Conservation (phyloP, 1,140 invertebrate genomes). For the Drosophila littoralis region DNA sequence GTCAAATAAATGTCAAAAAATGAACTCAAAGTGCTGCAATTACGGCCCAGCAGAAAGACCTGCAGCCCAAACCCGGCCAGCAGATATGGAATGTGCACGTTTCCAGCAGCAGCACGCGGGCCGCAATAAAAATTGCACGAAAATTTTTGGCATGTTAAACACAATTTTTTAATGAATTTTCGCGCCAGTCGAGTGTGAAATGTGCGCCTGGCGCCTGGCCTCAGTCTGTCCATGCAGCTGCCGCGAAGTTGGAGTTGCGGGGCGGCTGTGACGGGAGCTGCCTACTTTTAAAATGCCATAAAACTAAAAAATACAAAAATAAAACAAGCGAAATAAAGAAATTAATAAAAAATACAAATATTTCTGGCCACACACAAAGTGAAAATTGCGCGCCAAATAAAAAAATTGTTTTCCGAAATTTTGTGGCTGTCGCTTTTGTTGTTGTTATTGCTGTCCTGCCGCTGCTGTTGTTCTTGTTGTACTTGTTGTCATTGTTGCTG, state of each 20-base stretch:
- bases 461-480: conserved; percentile 26
- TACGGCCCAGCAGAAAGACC: conserved; percentile 38
- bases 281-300: conserved; percentile 73
- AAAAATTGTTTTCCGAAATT: conserved; percentile 74
- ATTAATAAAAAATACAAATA: conserved; percentile 47
- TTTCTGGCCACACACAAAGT: conserved; percentile 56
- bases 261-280: conserved; percentile 35
- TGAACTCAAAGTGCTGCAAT: conserved; percentile 61
- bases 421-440: conserved; percentile 46
- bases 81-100: conserved; percentile 45
- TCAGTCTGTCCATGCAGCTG: background rate
- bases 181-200: conserved; percentile 79
- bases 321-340: conserved; percentile 33
- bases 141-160: conserved; percentile 76
- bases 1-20: conserved; percentile 80
- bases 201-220: conserved; percentile 32
- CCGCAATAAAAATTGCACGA: conserved; percentile 63
- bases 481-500: conserved; percentile 15
- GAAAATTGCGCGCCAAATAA: conserved; percentile 51
- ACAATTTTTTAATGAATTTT: conserved; percentile 83
- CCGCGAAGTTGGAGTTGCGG: background rate
- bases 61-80: background rate
- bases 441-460: conserved; percentile 20
- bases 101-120: background rate
- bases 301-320: conserved; percentile 58